phyloP scores from a whole-genome alignment of 2,888 invertebrate species.

The Leptinotarsa rubiginosa region DNA sequence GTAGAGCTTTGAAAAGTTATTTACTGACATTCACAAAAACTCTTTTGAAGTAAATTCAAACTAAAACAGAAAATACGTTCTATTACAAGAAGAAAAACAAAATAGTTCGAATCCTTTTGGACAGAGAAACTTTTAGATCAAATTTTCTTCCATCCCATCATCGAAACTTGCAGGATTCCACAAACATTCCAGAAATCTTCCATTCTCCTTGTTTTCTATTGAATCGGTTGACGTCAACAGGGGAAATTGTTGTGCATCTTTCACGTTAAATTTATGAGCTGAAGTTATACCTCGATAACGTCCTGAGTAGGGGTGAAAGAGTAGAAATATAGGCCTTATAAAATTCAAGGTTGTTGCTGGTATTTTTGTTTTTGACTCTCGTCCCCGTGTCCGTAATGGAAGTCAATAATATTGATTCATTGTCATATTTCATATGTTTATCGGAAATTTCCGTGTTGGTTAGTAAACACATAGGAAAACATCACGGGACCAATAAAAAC shows the following conservation, averaged over 20 bases:
- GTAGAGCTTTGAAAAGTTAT: no score
- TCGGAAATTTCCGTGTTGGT: neutral
- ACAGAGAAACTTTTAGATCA: neutral
- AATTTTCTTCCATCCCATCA: neutral
- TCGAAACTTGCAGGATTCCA: neutral
- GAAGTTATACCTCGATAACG: neutral
- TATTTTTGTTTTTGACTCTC: neutral
- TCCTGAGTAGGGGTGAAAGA: neutral
- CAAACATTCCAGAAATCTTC: neutral
- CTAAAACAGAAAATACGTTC: neutral
- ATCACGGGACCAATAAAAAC: neutral
- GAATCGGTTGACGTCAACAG: neutral
- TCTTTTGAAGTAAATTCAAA: neutral
- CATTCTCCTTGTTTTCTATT: neutral
- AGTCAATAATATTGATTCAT: neutral
- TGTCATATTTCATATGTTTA: neutral
- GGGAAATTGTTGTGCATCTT: neutral
- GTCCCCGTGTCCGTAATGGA: neutral
- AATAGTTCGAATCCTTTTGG: neutral
- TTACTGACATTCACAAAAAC: no score
- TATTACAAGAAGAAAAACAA: neutral
- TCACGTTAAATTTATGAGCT: slow-evolving; percentile 8
- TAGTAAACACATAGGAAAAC: neutral
- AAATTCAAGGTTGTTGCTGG: neutral
- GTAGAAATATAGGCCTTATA: slow-evolving; percentile 5